Evolutionary conservation across 2,797 vertebrate genomes (phyloP), one percentile per base, ranked within the genome.

Genomic region (Diplodus puntazzo): DNA sequence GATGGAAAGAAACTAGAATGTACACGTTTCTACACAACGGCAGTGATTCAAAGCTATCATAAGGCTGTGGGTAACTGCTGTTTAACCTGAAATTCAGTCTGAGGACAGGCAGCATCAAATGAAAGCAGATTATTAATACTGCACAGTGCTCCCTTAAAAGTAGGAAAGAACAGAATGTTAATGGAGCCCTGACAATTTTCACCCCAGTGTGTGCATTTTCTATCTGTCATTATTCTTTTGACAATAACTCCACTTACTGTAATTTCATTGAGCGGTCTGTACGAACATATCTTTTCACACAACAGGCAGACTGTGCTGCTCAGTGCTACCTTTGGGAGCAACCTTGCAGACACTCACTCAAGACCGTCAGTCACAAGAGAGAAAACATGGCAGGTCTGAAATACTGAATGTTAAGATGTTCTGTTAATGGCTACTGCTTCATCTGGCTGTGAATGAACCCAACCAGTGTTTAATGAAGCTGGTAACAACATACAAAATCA

Each of bases 1-100:
- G 78, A 89, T 73, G 82, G 86, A 94, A 66, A 92, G 76, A 93
- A 89, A 94, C 92, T 92, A 92, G 78, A 92, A 90, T 91, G 85
- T 91, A 87, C 88, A 92, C 69, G 70, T 87, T 87, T 90, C 87
- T 86, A 67, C 83, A 77, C 54, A 84, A 80, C 11, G 14, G 57
- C 48, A 89, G 69, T 12, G 48, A 82, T 84, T 89, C 75, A 88
- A 61, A 81, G 68, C 80, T 68, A 21, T 80, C n/a, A 85, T 58
- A 83, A 59, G 71, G 77, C 49, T 27, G n/a, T 0, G 12, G 39
- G 20, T 18, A 65, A 62, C 2, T 66, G 30, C 23, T 57, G 69
- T 68, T 25, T 53, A 75, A 62, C 12, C 49, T 65, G 18, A 53
- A 11, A 77, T 60, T 58, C 73, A 68, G 63, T 69, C 13, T 77